Evolutionary conservation across 2,797 vertebrate species (phyloP).

Genomic region (Peromyscus nudipes): DNA sequence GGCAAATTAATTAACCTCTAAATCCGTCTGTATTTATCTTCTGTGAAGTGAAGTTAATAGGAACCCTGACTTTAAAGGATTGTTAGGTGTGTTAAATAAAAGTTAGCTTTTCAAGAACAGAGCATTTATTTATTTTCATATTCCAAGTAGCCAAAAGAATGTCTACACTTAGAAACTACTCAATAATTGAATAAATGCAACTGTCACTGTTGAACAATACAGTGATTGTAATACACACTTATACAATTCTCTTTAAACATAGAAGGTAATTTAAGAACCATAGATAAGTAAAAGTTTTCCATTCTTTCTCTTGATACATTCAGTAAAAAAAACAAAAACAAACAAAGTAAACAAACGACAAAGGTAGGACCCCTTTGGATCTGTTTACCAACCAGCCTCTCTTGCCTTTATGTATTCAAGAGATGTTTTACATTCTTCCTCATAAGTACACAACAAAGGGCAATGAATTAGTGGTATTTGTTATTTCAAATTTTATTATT

Average conservation of each 20-base stretch:
- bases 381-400: background rate
- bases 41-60: conserved; percentile 52
- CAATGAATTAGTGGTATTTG: background rate
- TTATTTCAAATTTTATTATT: conserved; percentile 4
- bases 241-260: background rate
- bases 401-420: background rate
- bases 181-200: conserved; percentile 10
- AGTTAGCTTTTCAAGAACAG: background rate
- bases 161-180: background rate
- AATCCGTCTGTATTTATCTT: conserved; percentile 42
- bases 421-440: background rate
- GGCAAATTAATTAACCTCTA: conserved; percentile 73
- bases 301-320: background rate
- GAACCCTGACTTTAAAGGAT: background rate
- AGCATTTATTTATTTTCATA: background rate
- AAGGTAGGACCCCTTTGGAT: background rate
- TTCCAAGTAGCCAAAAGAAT: background rate
- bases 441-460: background rate
- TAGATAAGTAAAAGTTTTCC: background rate
- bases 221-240: background rate
- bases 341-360: background rate
- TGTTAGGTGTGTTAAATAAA: conserved; percentile 1
- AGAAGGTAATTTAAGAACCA: background rate
- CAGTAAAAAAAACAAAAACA: background rate
- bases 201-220: background rate